Evolutionary conservation across 2,113 vertebrate species (phyloP).

Genomic region (Upupa epops): DNA sequence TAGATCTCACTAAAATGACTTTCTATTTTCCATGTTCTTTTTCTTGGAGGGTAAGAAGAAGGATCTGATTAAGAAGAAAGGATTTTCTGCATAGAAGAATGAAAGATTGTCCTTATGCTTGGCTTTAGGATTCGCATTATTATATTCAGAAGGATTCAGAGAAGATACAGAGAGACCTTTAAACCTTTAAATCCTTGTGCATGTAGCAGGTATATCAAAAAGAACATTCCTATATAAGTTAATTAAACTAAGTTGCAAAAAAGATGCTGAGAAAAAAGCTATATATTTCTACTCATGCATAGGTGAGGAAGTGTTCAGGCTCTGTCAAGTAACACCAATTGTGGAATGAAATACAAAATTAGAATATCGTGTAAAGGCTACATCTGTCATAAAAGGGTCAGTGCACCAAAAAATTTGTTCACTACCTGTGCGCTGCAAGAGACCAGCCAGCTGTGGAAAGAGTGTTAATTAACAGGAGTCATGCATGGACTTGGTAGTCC

Average conservation of each 20-base stretch:
- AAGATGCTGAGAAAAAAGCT: background rate
- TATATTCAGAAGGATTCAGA: background rate
- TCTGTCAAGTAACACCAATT: background rate
- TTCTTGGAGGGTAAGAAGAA: conserved; percentile 13
- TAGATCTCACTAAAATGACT: background rate
- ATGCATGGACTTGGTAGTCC: background rate
- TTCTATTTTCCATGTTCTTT: background rate
- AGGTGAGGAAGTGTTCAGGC: background rate
- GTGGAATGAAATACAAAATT: background rate
- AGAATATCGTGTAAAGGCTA: background rate
- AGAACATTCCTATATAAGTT: background rate
- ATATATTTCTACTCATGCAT: background rate
- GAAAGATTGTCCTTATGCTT: background rate
- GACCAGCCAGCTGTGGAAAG: background rate
- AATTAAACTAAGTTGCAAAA: background rate
- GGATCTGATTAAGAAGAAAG: background rate
- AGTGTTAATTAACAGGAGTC: background rate
- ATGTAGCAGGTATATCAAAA: background rate
- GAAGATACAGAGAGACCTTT: background rate
- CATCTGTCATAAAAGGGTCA: background rate
- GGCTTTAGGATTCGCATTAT: background rate
- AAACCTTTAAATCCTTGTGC: background rate
- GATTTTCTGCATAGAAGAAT: background rate
- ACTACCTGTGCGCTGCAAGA: background rate
- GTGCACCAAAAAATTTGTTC: background rate